Conservation (phyloP, 2,888 invertebrate species). For the Zaprionus lineosus region DNA sequence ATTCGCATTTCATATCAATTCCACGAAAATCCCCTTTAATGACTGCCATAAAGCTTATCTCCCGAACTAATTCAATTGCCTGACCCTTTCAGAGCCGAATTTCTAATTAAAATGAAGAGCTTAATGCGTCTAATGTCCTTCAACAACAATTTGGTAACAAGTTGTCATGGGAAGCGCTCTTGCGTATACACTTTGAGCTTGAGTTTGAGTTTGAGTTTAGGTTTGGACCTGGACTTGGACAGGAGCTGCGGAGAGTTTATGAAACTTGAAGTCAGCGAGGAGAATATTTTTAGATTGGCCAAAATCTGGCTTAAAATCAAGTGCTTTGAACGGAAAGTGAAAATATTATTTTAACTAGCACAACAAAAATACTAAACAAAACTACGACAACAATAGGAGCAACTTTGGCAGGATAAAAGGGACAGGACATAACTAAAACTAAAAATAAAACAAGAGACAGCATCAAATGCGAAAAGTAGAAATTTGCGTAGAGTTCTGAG, state of each 20-base stretch:
- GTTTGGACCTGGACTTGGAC: too few species aligned
- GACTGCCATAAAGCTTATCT: conserved; percentile 20
- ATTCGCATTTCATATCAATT: conserved; percentile 7
- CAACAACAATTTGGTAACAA: conserved; percentile 26
- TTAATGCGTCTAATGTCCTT: conserved; percentile 44
- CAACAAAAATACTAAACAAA: conserved; percentile 13
- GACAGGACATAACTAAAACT: too few species aligned
- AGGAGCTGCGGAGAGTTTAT: too few species aligned
- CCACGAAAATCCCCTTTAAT: conserved; percentile 23
- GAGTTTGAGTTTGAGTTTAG: too few species aligned
- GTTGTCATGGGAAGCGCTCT: conserved; percentile 10
- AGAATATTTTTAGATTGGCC: conserved; percentile 29
- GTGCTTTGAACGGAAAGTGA: conserved; percentile 28
- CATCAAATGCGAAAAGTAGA: conserved; percentile 19
- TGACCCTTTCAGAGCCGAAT: conserved; percentile 22
- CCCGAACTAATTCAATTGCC: conserved; percentile 40
- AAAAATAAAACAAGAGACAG: neutral
- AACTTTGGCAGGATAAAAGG: too few species aligned
- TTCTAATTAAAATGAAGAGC: conserved; percentile 47
- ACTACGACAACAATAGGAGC: neutral
- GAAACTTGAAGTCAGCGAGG: too few species aligned
- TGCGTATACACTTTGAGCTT: conserved; percentile 26
- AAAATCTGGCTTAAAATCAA: conserved; percentile 35
- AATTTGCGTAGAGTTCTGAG: conserved; percentile 21
- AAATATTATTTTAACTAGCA: conserved; percentile 28